A percentile compares a stretch with the other conserved stretches of the same genome.
phyloP scores from a whole-genome alignment of 2,113 vertebrate genomes.

The Ptilonorhynchus violaceus region DNA sequence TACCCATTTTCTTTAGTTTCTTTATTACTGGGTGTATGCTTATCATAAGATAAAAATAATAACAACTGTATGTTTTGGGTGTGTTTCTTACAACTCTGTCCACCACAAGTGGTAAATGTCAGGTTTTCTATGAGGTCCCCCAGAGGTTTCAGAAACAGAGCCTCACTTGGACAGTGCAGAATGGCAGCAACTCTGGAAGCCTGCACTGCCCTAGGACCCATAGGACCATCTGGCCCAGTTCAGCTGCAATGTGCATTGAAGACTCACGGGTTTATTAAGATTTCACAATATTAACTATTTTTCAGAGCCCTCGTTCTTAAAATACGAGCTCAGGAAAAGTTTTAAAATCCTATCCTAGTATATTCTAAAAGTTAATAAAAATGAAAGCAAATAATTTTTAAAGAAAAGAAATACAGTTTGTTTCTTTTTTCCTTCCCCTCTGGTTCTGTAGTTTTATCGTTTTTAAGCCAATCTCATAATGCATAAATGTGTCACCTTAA shows the following conservation, averaged over 20 bases:
- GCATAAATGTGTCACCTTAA: background rate
- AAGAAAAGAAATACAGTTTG: background rate
- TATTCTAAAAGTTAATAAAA: background rate
- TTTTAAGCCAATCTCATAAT: background rate
- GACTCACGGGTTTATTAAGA: background rate
- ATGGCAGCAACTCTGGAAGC: background rate
- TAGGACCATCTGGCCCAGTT: background rate
- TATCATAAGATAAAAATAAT: background rate
- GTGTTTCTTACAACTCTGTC: background rate
- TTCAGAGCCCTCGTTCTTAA: background rate
- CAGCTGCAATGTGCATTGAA: background rate
- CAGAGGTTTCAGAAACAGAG: background rate
- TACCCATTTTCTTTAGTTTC: background rate
- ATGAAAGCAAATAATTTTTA: background rate
- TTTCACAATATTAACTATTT: background rate
- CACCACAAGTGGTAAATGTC: background rate
- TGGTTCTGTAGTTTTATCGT: background rate
- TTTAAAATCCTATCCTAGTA: background rate
- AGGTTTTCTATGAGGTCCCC: background rate
- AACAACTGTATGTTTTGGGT: background rate
- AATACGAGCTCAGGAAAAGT: background rate
- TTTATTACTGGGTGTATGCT: background rate
- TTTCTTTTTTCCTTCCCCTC: fast-evolving
- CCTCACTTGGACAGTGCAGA: background rate
- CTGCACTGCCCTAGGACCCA: background rate